Base-by-base conservation (phyloP, 2,797 vertebrate genomes). In the Rhynchotus rufescens region DNA sequence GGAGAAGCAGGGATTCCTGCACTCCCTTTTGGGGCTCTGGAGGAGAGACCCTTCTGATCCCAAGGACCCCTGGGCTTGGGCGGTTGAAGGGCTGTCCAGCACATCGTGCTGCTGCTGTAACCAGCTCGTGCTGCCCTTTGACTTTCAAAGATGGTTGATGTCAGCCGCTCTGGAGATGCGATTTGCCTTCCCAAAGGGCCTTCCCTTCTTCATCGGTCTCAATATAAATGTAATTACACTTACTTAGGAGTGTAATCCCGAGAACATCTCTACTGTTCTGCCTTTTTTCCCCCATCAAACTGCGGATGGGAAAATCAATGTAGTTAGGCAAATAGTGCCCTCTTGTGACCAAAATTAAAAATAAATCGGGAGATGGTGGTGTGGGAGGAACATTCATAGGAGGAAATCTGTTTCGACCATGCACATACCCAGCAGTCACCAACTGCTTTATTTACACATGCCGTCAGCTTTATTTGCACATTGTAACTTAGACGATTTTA, bases 381-480 rank as follows among this genome's bases (percentile, higher is more conserved):
- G 40, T 30, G 34, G 6, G 23, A 36, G 59, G 34, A 20, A 65
- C 8, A 20, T 22, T 36, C 8, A 8, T 7, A 12, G 52, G 51
- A 40, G 61, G 17, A 52, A 40, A 36, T 5, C 14, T 26, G 15
- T 47, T 79, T 16, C 8, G 3, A 10, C 2, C 56, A 5, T 54
- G 28, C 19, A 40, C n/a, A 12, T 15, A 38, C 2, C 9, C 72
- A 69, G 36, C 56, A 59, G 12, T 4, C 60, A 32, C 32, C 11
- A 68, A 9, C 16, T 26, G 36, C 20, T 62, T 57, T 71, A 5
- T 69, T 52, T 57, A 23, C 36, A 16, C 3, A 6, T 8, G n/a
- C 20, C 68, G 42, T 73, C 65, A 9, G 13, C 61, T 66, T 38
- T 75, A 36, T 30, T 0, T 0, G 9, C 15, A 2, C 6, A 5